Evolutionary conservation across 2,797 vertebrate genomes (phyloP).

Genomic region (Cetoscarus ocellatus): DNA sequence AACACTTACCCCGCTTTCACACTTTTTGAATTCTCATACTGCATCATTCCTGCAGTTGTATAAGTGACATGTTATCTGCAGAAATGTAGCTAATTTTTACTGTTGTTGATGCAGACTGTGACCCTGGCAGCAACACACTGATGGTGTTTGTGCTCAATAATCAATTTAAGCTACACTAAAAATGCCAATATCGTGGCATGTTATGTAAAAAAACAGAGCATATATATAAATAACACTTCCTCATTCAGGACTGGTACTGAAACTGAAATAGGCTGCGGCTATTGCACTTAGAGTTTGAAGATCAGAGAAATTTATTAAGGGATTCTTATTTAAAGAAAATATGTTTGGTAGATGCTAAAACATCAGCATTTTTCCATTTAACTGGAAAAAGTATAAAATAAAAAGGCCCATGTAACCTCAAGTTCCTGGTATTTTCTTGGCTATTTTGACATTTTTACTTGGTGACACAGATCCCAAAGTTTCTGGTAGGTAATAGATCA

Average conservation of each 20-base stretch:
- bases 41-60: slow-evolving; percentile 47
- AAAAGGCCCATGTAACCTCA: slow-evolving; percentile 2
- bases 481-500: slow-evolving; percentile 19
- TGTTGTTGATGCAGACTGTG: slow-evolving; percentile 53
- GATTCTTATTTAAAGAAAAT: slow-evolving; percentile 12
- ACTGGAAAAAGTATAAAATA: slow-evolving; percentile 31
- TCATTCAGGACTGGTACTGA: slow-evolving; percentile 31
- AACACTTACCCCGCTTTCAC: slow-evolving; percentile 26
- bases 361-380: slow-evolving; percentile 2
- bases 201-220: slow-evolving; percentile 44
- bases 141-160: slow-evolving; percentile 34
- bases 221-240: slow-evolving; percentile 35
- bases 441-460: slow-evolving; percentile 7
- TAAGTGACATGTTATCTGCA: slow-evolving; percentile 51
- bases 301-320: slow-evolving; percentile 5
- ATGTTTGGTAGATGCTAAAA: slow-evolving; percentile 4
- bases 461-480: slow-evolving; percentile 10
- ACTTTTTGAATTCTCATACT: slow-evolving; percentile 48
- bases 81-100: slow-evolving; percentile 47
- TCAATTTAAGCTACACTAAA: slow-evolving; percentile 47
- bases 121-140: slow-evolving; percentile 46
- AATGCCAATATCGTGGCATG: slow-evolving; percentile 45
- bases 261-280: slow-evolving; percentile 13
- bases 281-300: slow-evolving; percentile 15
- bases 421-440: slow-evolving; percentile 20